A percentile compares a stretch with the other conserved stretches of the same genome.
Conservation (phyloP, 2,797 vertebrate species). For the Phataginus tricuspis region DNA sequence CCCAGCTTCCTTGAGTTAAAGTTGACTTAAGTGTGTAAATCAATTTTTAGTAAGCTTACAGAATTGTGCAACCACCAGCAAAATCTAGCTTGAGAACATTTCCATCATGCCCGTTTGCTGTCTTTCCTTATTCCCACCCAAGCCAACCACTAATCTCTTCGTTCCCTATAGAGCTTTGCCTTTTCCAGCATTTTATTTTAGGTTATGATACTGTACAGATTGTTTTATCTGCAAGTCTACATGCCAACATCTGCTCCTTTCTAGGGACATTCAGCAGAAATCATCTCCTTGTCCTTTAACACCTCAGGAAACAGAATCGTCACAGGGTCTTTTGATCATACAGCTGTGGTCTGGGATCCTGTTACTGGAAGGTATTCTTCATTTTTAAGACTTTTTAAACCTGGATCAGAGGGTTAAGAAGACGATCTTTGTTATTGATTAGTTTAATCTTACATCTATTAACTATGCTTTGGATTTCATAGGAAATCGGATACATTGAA, state of each 20-base stretch:
- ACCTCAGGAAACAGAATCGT: conserved; percentile 92
- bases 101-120: background rate
- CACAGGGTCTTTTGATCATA: conserved; percentile 96
- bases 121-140: background rate
- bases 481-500: background rate
- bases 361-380: conserved; percentile 91
- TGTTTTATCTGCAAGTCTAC: background rate
- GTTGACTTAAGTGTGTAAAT: background rate
- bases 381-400: background rate
- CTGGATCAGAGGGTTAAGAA: background rate
- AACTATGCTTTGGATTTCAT: conserved; percentile 14
- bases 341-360: conserved; percentile 93
- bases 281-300: conserved; percentile 94
- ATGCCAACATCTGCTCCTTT: background rate
- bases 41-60: background rate
- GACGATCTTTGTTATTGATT: background rate
- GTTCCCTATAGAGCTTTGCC: background rate
- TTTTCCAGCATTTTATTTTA: background rate
- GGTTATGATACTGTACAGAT: background rate
- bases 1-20: background rate
- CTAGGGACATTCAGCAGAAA: conserved; percentile 95
- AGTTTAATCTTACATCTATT: background rate
- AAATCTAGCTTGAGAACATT: background rate
- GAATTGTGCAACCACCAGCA: background rate
- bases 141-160: no score